Base-by-base conservation (phyloP, 2,888 invertebrate genomes). In the Chymomyza fuscimana region DNA sequence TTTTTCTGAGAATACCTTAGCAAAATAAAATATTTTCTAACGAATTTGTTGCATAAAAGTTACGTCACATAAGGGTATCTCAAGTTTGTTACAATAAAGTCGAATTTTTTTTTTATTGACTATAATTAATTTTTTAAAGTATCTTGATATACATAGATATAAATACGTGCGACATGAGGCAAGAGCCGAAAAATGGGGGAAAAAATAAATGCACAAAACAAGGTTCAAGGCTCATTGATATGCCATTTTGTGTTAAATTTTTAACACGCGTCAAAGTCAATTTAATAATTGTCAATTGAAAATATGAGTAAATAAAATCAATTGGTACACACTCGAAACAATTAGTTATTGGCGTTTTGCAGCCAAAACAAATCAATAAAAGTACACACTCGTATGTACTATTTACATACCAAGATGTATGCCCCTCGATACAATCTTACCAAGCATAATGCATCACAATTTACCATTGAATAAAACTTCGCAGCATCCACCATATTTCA, bases 181-280 rank as follows among this genome's bases (percentile, higher is more conserved):
- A 12, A 46, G 12, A 12, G 3, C 40, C 10, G 12, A 46, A 46
- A 63, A 60, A 66, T 60, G 51, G 64, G 32, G 40, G 58, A 65
- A 36, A 36, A 58, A 70, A 63, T 25, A 67, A 61, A 70, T 69
- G 25, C 73, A 72, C 77, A 70, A 82, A 83, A 76, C 73, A 76
- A 60, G 76, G 52, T 65, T 72, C 82, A 82, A 82, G 82, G 82
- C 81, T 82, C 69, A 71, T 59, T 58, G 51, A 68, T 79, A 79
- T 54, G 16, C 40, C 40, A 46, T 46, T 46, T 46, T 12, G 6
- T 46, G 40, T 12, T 46, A 25, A 32, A 32, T 60, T 83, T 85
- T 82, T 83, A 85, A 80, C 82, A 80, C 85, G 85, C 83, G 80
- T 85, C 83, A 84, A 83, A 84, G 83, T 84, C 83, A 84, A 84